Percentiles rank a stretch among this genome's conserved stretches.
phyloP scores from a whole-genome alignment of 2,888 invertebrate genomes.

The Rhingia rostrata region DNA sequence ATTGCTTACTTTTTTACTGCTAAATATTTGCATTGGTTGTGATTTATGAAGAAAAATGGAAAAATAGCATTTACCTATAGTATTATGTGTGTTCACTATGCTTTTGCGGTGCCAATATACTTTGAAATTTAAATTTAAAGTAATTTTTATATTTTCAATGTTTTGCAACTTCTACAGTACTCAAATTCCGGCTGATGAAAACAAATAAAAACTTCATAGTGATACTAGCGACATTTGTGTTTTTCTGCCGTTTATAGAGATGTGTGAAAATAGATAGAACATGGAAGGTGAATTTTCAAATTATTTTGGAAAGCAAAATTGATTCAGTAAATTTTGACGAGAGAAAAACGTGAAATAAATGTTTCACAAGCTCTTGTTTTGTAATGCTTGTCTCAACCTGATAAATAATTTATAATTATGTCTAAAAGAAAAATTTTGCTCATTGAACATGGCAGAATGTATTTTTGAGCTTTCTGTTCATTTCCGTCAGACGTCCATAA shows the following conservation, averaged over 20 bases:
- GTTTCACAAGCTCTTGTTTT: too few species aligned
- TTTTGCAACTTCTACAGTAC: background rate
- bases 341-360: too few species aligned
- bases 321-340: too few species aligned
- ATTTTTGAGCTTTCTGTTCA: too few species aligned
- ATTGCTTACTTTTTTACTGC: background rate
- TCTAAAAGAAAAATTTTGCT: too few species aligned
- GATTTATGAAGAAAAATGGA: background rate
- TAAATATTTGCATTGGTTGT: background rate
- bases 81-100: too few species aligned
- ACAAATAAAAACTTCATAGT: background rate
- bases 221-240: constrained; percentile 2
- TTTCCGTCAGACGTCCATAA: too few species aligned
- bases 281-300: background rate
- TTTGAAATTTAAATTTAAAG: background rate
- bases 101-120: background rate
- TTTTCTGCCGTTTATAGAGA: background rate
- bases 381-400: too few species aligned
- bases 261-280: background rate
- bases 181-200: background rate
- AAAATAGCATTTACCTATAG: background rate
- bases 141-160: background rate
- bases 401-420: too few species aligned
- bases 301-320: background rate
- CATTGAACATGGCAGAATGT: too few species aligned